Evolutionary conservation across 37 sponge, comb jelly and placozoan species (phyloP).

Genomic region (Axinella damicornis): DNA sequence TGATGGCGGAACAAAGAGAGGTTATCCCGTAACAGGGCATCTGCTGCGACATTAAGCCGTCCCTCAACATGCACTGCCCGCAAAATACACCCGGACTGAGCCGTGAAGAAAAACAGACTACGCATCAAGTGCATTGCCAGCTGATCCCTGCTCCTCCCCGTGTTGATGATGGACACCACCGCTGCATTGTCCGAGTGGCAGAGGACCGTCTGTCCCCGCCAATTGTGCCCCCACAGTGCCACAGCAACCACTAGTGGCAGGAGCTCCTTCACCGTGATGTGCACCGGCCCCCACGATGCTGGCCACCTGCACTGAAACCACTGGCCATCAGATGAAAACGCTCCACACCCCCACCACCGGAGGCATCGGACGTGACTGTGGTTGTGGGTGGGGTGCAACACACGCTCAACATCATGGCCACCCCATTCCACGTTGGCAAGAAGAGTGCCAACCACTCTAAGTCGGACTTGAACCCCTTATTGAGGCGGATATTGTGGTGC

Average conservation of each 20-base stretch:
- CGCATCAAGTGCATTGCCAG: constrained; percentile 33
- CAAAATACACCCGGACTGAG: constrained; percentile 3
- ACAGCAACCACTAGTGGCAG: constrained; percentile 1
- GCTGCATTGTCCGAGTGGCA: constrained; percentile 44
- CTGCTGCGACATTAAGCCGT: neutral
- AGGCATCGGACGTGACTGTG: neutral
- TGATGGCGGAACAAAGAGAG: neutral
- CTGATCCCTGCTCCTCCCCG: constrained; percentile 16
- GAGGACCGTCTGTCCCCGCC: constrained; percentile 1
- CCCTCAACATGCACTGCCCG: constrained; percentile 16
- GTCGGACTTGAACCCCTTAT: too few species aligned
- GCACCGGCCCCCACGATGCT: too few species aligned
- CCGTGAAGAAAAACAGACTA: constrained; percentile 18
- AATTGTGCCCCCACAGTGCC: constrained; percentile 12
- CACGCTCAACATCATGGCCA: neutral
- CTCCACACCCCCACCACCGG: constrained; percentile 4
- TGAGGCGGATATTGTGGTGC: too few species aligned
- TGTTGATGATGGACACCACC: constrained; percentile 19
- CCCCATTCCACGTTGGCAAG: too few species aligned
- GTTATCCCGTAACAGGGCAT: neutral
- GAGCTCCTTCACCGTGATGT: too few species aligned
- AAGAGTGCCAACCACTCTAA: too few species aligned
- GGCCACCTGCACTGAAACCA: too few species aligned
- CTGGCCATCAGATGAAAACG: too few species aligned
- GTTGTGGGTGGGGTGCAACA: neutral